A percentile compares a stretch with the other conserved stretches of the same genome.
Conservation (phyloP, 2,113 vertebrate species). For the Mungos mungo region DNA sequence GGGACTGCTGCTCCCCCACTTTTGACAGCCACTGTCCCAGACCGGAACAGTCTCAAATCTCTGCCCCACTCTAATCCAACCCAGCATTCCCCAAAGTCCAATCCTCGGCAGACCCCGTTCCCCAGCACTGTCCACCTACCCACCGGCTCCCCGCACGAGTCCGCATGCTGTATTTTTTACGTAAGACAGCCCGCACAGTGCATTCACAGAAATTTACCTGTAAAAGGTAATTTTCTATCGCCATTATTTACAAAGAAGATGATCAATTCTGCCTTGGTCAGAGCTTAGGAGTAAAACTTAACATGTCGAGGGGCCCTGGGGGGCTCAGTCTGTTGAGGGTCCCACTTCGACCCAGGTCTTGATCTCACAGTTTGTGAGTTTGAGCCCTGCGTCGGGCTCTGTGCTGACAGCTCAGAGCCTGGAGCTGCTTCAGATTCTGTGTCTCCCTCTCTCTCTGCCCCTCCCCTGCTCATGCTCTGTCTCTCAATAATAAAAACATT, state of each 20-base stretch:
- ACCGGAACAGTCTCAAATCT: accelerated
- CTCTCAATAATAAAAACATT: no score
- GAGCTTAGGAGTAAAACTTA: not conserved
- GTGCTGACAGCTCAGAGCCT: no score
- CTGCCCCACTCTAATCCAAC: no score
- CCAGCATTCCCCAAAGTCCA: not conserved
- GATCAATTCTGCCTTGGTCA: not conserved
- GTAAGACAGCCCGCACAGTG: not conserved
- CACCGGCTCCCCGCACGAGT: accelerated
- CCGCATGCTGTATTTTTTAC: not conserved
- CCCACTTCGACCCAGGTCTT: no score
- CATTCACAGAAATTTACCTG: not conserved
- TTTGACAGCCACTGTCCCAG: not conserved
- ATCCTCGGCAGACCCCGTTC: not conserved
- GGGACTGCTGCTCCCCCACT: not conserved
- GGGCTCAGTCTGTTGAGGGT: no score
- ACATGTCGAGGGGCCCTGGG: no score
- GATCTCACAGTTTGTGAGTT: no score
- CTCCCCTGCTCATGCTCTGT: no score
- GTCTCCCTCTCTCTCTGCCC: no score
- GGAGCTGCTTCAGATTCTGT: no score
- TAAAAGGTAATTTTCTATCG: not conserved
- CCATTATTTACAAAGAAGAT: not conserved
- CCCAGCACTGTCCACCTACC: not conserved
- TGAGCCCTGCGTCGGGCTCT: no score